Percentiles rank a stretch among this genome's conserved stretches.
Conservation (phyloP, 2,888 invertebrate genomes). For the Odontocolon sp. region DNA sequence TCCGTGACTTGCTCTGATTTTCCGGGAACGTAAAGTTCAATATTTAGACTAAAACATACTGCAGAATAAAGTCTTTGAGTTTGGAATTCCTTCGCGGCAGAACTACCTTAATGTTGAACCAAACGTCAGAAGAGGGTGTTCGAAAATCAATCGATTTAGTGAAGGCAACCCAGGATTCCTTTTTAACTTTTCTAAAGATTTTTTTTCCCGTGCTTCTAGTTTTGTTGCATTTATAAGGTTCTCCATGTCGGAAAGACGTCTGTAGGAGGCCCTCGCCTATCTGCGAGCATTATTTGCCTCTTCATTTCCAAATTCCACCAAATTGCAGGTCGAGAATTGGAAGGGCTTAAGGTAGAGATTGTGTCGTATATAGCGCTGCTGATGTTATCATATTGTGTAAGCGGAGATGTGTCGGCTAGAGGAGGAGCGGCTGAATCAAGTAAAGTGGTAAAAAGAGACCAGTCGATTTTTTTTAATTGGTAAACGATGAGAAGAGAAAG, state of each 20-base stretch:
- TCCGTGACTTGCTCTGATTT: too few relatives aligned
- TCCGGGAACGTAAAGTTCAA: too few relatives aligned
- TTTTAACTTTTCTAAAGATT: too few relatives aligned
- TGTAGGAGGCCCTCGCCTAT: not conserved
- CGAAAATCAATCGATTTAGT: too few relatives aligned
- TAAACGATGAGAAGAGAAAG: conserved; percentile 1
- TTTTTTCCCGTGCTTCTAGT: not conserved
- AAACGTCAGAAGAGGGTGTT: too few relatives aligned
- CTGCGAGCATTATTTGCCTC: not conserved
- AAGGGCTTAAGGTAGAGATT: not conserved
- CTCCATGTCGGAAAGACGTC: not conserved
- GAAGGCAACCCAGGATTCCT: too few relatives aligned
- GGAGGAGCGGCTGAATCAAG: not conserved
- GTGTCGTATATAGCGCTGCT: not conserved
- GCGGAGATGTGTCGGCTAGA: not conserved
- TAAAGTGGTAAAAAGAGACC: not conserved
- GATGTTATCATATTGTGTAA: not conserved
- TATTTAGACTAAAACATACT: too few relatives aligned
- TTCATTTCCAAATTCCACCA: not conserved
- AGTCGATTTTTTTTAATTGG: conserved; percentile 10
- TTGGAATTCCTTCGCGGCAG: too few relatives aligned
- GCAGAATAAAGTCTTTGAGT: too few relatives aligned
- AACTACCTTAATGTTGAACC: too few relatives aligned
- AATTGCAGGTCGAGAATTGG: not conserved
- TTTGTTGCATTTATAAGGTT: not conserved